Evolutionary conservation across 2,113 vertebrate species (phyloP), one percentile per base, ranked within the genome.

Genomic region (Vidua macroura): DNA sequence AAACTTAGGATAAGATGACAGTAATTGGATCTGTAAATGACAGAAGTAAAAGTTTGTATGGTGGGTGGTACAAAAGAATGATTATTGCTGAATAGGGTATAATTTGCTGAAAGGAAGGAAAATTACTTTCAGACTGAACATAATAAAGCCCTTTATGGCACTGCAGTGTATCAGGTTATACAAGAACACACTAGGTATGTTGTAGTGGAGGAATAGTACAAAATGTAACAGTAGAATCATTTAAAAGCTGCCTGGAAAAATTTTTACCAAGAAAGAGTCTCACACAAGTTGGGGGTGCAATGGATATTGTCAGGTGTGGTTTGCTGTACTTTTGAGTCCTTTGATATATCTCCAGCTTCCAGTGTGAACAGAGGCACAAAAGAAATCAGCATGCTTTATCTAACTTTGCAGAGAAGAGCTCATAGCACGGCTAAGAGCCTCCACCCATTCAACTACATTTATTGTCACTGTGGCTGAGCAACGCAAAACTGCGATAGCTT

Each of bases 71-170:
- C 28, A 76, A 85, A 92, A 85, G 56, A 58, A 88, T n/a, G 3
- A 44, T 72, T 87, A 60, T 72, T 89, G 58, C 44, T 87, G 48
- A 75, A 44, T 60, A 75, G 17, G 33, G 19, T 68, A 20, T 64
- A 76, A 89, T 85, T 89, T 79, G 33, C 67, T 85, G 74, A 94
- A 91, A 87, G 76, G 24, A 85, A 70, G 33, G 74, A 84, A 82
- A 82, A 76, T 68, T 85, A 14, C 33, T 87, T 81, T 68, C 53
- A 68, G 49, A 64, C 17, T 72, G 66, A 91, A 30, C n/a, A 75
- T 31, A 74, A 49, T 66, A 62, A 81, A 72, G 41, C n/a, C 21
- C 20, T 63, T 92, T 72, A 43, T 74, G 44, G 73, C 16, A 51
- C 35, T 33, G 20, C 23, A 53, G 35, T 59, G 37, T 55, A 62